Conservation (phyloP, 2,113 vertebrate species). For the Morone saxatilis region DNA sequence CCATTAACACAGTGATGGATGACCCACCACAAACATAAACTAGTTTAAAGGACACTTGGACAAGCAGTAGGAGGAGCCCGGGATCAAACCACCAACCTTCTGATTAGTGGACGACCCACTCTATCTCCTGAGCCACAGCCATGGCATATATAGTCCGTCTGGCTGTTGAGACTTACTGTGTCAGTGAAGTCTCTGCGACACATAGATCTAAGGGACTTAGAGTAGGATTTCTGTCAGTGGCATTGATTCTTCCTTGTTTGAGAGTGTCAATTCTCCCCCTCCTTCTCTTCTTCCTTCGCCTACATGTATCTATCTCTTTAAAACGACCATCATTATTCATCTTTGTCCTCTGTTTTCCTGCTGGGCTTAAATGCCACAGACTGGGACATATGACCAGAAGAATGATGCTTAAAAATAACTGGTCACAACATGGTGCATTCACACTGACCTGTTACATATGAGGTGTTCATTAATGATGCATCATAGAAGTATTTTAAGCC, state of each 20-base stretch:
- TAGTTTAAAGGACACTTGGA: too few species aligned
- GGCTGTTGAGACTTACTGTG: not conserved
- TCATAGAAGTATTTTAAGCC: not conserved
- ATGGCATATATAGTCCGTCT: not conserved
- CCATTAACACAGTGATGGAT: too few species aligned
- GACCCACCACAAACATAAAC: too few species aligned
- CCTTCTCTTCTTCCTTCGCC: not conserved
- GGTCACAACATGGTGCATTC: not conserved
- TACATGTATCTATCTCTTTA: not conserved
- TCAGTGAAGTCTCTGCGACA: not conserved
- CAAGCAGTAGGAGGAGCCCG: too few species aligned
- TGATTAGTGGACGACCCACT: too few species aligned
- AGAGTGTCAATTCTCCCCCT: not conserved
- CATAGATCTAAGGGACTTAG: not conserved
- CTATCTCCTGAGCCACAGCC: too few species aligned
- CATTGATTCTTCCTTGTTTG: slow-evolving; percentile 1
- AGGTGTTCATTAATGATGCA: not conserved
- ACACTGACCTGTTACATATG: not conserved
- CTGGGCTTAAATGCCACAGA: slow-evolving; percentile 28
- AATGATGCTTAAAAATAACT: slow-evolving; percentile 7
- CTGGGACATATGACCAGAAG: not conserved
- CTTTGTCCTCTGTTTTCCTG: not conserved
- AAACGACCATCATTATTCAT: slow-evolving; percentile 7
- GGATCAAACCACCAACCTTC: too few species aligned
- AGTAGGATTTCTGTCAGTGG: not conserved